phyloP scores from a whole-genome alignment of 2,113 vertebrate genomes.

The Pachycephala philippinensis region DNA sequence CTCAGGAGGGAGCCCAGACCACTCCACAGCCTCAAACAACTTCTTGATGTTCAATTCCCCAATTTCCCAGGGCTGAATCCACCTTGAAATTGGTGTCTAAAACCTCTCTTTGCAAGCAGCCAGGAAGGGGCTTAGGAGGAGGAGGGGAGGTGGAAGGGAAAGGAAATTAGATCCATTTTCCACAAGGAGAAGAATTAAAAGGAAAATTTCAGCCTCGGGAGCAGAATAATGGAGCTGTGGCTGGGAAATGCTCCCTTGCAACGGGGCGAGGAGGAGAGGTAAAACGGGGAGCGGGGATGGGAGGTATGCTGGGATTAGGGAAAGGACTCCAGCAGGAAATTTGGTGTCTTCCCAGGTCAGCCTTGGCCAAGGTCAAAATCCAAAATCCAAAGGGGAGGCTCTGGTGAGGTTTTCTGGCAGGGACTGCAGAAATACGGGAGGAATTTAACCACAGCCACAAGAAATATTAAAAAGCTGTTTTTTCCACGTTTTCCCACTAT shows the following conservation, averaged over 20 bases:
- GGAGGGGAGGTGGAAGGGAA: neutral
- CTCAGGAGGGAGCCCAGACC: constrained; percentile 18
- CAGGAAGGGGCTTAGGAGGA: neutral
- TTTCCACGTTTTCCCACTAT: accelerated
- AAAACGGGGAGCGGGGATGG: neutral
- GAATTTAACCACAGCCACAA: neutral
- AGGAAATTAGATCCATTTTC: constrained; percentile 42
- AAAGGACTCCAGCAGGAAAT: neutral
- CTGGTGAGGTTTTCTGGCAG: neutral
- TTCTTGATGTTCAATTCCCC: constrained; percentile 53
- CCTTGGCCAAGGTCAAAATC: neutral
- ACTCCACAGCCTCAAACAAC: constrained; percentile 38
- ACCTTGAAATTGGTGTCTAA: constrained; percentile 62
- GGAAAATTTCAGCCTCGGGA: neutral
- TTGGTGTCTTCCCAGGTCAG: neutral
- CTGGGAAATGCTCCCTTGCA: neutral
- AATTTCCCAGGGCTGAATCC: constrained; percentile 37
- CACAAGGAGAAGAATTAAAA: constrained; percentile 21
- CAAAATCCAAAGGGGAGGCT: neutral
- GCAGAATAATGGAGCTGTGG: neutral
- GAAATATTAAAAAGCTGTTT: accelerated
- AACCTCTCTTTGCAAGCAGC: constrained; percentile 3
- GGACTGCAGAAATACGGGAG: accelerated
- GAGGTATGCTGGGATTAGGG: accelerated
- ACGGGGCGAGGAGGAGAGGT: neutral